phyloP scores from a whole-genome alignment of 1,140 invertebrate genomes.

The Chrysopa pallens region DNA sequence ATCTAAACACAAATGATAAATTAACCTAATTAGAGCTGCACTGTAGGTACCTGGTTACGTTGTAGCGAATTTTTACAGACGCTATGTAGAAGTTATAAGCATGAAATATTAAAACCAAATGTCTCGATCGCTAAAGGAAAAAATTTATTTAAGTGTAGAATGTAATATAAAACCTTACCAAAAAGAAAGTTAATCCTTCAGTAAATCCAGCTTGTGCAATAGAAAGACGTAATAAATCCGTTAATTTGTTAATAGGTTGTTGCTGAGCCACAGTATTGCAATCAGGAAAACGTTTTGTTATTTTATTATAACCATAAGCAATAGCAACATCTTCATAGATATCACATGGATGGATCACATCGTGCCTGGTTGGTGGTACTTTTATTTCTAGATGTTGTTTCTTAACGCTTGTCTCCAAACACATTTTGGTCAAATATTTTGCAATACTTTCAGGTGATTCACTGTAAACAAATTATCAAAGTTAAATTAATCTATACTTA shows the following conservation, averaged over 20 bases:
- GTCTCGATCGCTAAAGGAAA: no score
- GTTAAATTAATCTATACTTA: no score
- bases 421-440: conserved; percentile 74
- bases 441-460: no score
- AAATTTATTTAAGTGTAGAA: no score
- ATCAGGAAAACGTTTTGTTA: conserved; percentile 55
- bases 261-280: conserved; percentile 64
- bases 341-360: no score
- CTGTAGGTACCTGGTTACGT: no score
- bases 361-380: conserved; percentile 76
- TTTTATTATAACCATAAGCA: conserved; percentile 92
- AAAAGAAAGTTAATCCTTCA: conserved; percentile 86
- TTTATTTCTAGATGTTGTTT: conserved; percentile 41
- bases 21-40: no score
- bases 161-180: conserved; percentile 37
- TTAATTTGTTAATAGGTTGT: conserved; percentile 80
- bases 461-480: no score
- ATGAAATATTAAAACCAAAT: no score
- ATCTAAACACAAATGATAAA: no score
- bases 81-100: no score
- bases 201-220: conserved; percentile 88
- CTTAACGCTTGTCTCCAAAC: conserved; percentile 41
- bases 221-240: conserved; percentile 71
- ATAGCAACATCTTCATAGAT: conserved; percentile 98
- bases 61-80: no score